Base-by-base conservation (phyloP, 2,797 vertebrate species). In the Acomys russatus region DNA sequence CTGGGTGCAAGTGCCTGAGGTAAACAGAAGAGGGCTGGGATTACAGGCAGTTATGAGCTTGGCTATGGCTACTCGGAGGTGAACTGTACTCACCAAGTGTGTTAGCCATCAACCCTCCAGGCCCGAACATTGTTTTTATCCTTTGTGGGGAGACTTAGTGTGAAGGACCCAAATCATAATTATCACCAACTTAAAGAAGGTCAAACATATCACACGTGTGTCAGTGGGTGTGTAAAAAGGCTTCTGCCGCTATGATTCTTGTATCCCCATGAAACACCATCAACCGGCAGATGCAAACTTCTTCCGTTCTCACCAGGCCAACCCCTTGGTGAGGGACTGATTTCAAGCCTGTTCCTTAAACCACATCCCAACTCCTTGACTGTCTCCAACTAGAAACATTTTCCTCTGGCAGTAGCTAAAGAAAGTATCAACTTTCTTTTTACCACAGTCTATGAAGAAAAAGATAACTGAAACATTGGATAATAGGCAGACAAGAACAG, bases 151-250 rank as follows among this genome's bases (percentile, higher is more conserved):
- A 61, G 23, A 15, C 3, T 44, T 23, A 51, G 59, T 49, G 7
- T 78, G 54, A 28, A 14, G 59, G 80, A 80, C 9, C 59, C 90
- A 95, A 79, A 15, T 25, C 71, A 84, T 89, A 87, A 80, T 91
- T 92, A 92, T 94, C 33, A 90, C 44, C 68, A 59, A 49, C 12
- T 6, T 28, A 25, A 90, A 91, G 94, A 91, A 61, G 10, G 82
- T 74, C 73, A 85, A 38, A n/a, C 89, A 22, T 22, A 88, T 64
- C 84, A 35, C 59, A 49, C 11, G 78, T 28, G 76, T 94, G 59
- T 71, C 74, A 71, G 54, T 1, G 38, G 35, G 33, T 23, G 38
- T 7, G 14, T 22, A 77, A 15, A 25, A 3, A 66, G 20, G 35
- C 44, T 93, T 88, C 56, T 51, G 15, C 14, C 18, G 9, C 51